Evolutionary conservation across 2,113 vertebrate species (phyloP).

Genomic region (Zootoca vivipara): DNA sequence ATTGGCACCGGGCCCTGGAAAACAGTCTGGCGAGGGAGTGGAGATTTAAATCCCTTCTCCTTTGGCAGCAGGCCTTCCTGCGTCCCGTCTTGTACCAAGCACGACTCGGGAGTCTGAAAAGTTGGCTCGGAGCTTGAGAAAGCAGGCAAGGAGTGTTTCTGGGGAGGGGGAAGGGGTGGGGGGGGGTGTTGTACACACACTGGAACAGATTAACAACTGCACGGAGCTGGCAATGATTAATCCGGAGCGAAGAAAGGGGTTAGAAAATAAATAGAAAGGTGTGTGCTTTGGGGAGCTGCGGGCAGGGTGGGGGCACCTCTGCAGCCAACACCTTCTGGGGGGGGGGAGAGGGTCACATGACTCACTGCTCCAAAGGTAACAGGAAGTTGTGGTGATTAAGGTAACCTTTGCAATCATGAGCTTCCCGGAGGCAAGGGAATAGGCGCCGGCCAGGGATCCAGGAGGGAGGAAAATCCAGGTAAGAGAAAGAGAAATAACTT

Average conservation of each 20-base stretch:
- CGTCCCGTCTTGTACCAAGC: neutral
- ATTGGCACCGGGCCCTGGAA: neutral
- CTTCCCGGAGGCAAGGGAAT: no score
- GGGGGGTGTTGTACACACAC: neutral
- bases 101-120: neutral
- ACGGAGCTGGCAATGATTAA: neutral
- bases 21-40: neutral
- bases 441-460: neutral
- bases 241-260: constrained; percentile 32
- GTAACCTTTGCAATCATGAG: neutral
- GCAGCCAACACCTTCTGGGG: neutral
- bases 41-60: neutral
- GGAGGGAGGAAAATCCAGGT: neutral
- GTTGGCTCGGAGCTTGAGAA: neutral
- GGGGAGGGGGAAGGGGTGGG: neutral
- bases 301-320: neutral
- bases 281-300: neutral
- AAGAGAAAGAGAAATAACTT: neutral
- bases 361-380: neutral
- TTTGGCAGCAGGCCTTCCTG: neutral
- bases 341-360: neutral
- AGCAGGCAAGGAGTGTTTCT: no score
- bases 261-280: neutral
- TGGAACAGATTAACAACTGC: neutral
- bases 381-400: neutral